Evolutionary conservation across 2,113 vertebrate species (phyloP).

Genomic region (Dinomys branickii): DNA sequence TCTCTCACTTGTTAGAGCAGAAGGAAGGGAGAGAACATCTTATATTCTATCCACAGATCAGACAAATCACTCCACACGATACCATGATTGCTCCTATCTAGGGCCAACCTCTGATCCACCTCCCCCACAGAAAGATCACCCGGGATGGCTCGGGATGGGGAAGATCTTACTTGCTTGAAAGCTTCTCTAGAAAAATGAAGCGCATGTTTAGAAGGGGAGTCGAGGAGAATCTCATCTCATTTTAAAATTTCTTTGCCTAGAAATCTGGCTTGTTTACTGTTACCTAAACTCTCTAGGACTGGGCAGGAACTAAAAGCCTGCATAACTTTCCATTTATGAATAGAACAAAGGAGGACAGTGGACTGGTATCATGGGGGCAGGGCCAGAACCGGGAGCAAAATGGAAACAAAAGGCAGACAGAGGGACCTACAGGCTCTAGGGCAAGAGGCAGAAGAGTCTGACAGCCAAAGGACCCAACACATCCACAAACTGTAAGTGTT

Average conservation of each 20-base stretch:
- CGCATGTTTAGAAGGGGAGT: background rate
- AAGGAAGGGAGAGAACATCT: background rate
- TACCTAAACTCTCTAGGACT: background rate
- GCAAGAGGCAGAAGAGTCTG: background rate
- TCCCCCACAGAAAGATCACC: background rate
- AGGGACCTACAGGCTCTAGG: too few relatives aligned
- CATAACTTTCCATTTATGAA: background rate
- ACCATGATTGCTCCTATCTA: background rate
- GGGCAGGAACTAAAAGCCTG: background rate
- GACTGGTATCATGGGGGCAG: background rate
- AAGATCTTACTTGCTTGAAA: background rate
- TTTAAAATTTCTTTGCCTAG: background rate
- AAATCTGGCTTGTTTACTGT: background rate
- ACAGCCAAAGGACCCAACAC: background rate
- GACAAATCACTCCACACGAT: background rate
- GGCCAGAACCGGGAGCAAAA: background rate
- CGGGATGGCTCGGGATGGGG: rapidly evolving
- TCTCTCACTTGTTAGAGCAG: background rate
- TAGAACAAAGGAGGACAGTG: background rate
- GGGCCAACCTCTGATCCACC: background rate
- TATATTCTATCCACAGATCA: background rate
- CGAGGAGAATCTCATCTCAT: background rate
- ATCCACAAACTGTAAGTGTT: background rate
- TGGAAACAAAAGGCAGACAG: background rate
- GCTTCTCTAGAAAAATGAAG: background rate